These are phyloP conservation scores for Galemys pyrenaicus DNA, from an alignment of 2,113 vertebrate genomes.

Conservation along the genomic window DNA sequence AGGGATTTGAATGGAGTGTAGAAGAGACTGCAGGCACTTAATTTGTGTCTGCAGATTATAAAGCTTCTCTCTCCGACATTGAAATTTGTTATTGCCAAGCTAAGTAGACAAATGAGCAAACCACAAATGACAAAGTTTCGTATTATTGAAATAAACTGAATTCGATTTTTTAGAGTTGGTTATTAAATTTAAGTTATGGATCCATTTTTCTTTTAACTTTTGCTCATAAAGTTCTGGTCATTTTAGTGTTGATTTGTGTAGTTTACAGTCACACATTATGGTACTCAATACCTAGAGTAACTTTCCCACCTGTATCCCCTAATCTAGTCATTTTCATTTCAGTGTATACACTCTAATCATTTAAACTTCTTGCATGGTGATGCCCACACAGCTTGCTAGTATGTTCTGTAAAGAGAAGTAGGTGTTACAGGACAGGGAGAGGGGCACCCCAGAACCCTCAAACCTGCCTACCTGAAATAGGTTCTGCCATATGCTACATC, in stretches of 20 bases:
- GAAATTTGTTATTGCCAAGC: not conserved
- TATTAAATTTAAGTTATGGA: not conserved
- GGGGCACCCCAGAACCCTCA: no score
- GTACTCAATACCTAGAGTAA: not conserved
- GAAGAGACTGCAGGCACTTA: not conserved
- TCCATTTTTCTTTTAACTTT: not conserved
- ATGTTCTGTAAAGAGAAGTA: not conserved
- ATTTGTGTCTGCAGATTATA: not conserved
- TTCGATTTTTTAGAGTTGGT: not conserved
- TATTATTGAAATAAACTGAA: not conserved
- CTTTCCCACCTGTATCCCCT: not conserved
- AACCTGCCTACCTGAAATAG: no score
- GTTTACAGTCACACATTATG: not conserved
- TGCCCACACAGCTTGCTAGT: not conserved
- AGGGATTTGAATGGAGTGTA: not conserved
- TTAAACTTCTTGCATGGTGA: not conserved
- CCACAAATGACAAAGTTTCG: not conserved
- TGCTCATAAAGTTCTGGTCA: not conserved
- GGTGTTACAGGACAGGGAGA: not conserved
- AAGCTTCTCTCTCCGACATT: not conserved
- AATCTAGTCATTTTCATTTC: not conserved
- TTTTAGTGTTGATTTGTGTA: not conserved
- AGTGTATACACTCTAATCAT: not conserved
- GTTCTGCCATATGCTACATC: no score
- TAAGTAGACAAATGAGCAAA: not conserved